These are phyloP conservation scores for Darevskia mixta DNA, from an alignment of 2,797 vertebrate genomes.

Conservation along the genomic window DNA sequence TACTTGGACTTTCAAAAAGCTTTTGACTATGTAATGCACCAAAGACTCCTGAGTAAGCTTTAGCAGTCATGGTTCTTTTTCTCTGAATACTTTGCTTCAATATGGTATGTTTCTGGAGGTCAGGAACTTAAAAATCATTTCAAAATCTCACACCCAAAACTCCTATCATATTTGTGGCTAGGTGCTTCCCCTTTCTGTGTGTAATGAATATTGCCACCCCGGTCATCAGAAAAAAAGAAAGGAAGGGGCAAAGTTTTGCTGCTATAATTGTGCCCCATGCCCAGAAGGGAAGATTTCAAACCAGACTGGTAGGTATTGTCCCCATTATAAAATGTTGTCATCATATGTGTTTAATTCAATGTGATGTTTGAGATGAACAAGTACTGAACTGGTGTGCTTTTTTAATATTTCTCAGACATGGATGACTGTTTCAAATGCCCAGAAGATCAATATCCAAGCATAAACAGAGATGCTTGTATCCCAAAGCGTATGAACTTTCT, in stretches of 20 bases:
- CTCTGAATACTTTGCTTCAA: background rate
- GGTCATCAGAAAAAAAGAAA: background rate
- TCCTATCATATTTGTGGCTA: background rate
- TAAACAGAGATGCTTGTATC: background rate
- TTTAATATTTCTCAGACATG: background rate
- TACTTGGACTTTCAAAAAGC: no score
- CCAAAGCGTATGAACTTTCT: background rate
- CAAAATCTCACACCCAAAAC: no score
- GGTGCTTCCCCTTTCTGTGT: background rate
- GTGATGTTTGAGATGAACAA: no score
- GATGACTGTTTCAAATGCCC: background rate
- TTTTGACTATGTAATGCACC: no score
- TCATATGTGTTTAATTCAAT: background rate
- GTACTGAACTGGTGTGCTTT: no score
- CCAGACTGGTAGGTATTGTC: background rate
- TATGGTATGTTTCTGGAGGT: no score
- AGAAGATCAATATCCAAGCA: background rate
- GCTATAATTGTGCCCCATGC: background rate
- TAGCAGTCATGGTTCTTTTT: no score
- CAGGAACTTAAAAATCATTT: no score
- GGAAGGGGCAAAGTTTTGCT: conserved; percentile 15
- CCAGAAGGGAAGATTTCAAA: conserved; percentile 8
- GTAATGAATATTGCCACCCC: background rate
- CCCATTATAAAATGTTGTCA: no score
- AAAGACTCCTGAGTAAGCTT: no score